Evolutionary conservation across 2,113 vertebrate species (phyloP), one percentile per base, ranked within the genome.

Genomic region (Pholis gunnellus): DNA sequence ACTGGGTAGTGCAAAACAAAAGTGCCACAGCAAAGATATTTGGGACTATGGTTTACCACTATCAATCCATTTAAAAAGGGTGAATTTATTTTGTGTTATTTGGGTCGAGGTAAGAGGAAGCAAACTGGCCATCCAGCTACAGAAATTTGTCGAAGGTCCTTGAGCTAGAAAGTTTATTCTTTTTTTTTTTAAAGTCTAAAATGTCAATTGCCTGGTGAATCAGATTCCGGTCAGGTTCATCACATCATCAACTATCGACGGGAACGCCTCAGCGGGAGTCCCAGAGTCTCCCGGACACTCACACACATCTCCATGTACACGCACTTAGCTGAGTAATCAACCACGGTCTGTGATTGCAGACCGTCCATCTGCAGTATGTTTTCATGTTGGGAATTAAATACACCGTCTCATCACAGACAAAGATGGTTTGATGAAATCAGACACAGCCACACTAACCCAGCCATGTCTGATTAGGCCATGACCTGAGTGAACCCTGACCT

Each of bases 391-490:
- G 59, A 72, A 81, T 71, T 34, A 68, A 79, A 76, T 38, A 63
- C n/a, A 80, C 13, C 25, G 20, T 63, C 59, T 66, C 76, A 79
- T 56, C 76, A 50, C n/a, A 66, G 59, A 80, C 57, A 83, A 40
- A 46, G 40, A 81, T 20, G 38, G 42, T 75, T 56, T 31, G 46
- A 63, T 72, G 67, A 77, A 68, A 66, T 70, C 54, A 61, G 31
- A 81, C 44, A 54, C 31, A 59, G 38, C 68, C 46, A 46, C 79
- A 54, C 73, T 38, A 14, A 72, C 14, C 6, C 34, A 56, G 60
- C 2, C 75, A 65, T 46, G 84, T 82, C 80, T 90, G 77, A 92
- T 91, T 82, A 88, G 67, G 79, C 87, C 38, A 15, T 78, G 91
- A 85, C 87, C 89, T 64, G 52, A 15, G 5, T 65, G 70, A 85